Evolutionary conservation across 2,797 vertebrate genomes (phyloP).

Genomic region (Sorex maritimensis): DNA sequence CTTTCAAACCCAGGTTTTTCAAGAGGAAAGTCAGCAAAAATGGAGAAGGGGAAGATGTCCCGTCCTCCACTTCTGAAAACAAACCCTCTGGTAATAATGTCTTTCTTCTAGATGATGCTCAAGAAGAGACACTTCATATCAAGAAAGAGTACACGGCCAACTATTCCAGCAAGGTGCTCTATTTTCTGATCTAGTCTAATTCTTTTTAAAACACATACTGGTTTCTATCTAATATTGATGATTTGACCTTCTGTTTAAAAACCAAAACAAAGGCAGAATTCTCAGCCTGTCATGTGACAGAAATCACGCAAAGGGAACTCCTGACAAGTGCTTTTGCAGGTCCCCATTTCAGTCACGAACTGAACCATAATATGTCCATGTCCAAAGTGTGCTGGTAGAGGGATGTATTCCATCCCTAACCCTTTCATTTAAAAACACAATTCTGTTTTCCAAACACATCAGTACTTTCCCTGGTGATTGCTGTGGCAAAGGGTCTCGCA

Average conservation of each 20-base stretch:
- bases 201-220: slow-evolving; percentile 32
- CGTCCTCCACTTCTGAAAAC: neutral
- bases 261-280: neutral
- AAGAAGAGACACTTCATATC: neutral
- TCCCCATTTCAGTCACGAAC: too few species aligned
- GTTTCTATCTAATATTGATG: neutral
- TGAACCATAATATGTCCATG: too few species aligned
- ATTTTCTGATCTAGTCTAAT: neutral
- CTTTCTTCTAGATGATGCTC: neutral
- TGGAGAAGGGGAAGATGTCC: neutral
- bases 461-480: too few species aligned
- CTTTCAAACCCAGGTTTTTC: slow-evolving; percentile 38
- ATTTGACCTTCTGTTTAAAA: neutral
- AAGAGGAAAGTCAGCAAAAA: neutral
- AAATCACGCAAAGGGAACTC: neutral
- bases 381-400: too few species aligned
- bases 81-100: neutral
- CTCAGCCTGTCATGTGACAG: neutral
- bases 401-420: too few species aligned
- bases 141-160: neutral
- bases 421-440: too few species aligned
- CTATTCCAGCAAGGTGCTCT: neutral
- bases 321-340: neutral
- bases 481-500: too few species aligned
- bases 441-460: too few species aligned